These are phyloP conservation scores for Aphelocoma coerulescens DNA, from an alignment of 2,113 vertebrate species.

Conservation along the genomic window DNA sequence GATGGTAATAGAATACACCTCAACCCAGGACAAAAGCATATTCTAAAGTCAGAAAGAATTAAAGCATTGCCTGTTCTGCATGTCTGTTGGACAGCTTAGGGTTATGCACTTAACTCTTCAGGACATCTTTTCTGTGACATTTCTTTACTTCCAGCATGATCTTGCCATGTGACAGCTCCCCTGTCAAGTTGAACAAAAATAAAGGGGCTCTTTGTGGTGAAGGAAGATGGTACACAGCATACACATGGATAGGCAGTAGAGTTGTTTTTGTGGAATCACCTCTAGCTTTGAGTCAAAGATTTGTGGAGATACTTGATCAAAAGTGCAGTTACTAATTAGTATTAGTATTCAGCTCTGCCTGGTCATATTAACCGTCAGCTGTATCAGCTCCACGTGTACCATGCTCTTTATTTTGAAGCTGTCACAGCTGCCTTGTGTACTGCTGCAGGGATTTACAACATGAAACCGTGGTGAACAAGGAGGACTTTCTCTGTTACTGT, in stretches of 20 bases:
- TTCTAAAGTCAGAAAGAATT: background rate
- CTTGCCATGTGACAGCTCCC: background rate
- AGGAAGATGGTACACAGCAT: background rate
- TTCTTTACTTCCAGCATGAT: background rate
- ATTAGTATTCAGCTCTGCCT: background rate
- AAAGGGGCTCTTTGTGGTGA: background rate
- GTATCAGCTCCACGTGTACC: fast-evolving
- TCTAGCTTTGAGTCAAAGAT: background rate
- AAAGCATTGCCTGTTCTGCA: background rate
- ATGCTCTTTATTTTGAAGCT: background rate
- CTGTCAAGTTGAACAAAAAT: background rate
- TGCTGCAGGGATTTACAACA: background rate
- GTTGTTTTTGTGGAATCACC: background rate
- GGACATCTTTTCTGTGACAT: background rate
- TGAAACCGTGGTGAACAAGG: background rate
- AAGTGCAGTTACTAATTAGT: background rate
- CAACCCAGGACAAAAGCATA: too few relatives aligned
- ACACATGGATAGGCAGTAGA: background rate
- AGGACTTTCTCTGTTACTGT: background rate
- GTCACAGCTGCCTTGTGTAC: background rate
- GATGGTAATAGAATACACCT: too few relatives aligned
- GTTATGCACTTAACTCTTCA: background rate
- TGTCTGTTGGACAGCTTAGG: background rate
- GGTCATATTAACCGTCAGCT: background rate
- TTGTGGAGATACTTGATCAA: background rate